Evolutionary conservation across 2,888 invertebrate species (phyloP), one percentile per base, ranked within the genome.

Genomic region (Tetheella fluctuosa): DNA sequence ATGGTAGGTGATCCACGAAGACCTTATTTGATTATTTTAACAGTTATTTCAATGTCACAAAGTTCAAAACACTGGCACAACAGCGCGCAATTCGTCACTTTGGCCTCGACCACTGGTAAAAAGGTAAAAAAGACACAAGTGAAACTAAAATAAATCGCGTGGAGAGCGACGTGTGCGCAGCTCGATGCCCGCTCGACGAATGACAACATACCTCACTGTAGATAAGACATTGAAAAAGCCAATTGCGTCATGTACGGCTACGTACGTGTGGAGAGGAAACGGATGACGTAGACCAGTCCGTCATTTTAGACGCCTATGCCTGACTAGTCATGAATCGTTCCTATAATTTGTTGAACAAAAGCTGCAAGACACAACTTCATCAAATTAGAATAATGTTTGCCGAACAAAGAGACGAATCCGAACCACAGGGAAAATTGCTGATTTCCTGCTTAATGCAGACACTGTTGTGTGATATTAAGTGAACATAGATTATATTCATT

Each of bases 181-280:
- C 88, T 81, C 88, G 79, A 74, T 86, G 87, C 74, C 78, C 89
- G 84, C 90, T 87, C 88, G 85, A 73, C 86, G 91, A 92, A 87
- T 91, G 92, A 91, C 91, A 90, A 89, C 90, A 90, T 85, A 88
- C 88, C 86, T 88, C 88, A 81, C 84, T 82, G 88, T 87, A 91
- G 91, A 91, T 92, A 92, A 92, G 92, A 91, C 92, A 91, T 92
- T 92, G 92, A 92, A 92, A 92, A 91, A 90, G 89, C 90, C 90
- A 91, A 91, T 91, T 92, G 92, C 92, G 92, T 92, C 92, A 91
- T 89, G 86, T 89, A 87, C 90, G 81, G 84, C 91, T 89, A 91
- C 91, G 89, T 91, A 91, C 91, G 88, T 81, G 85, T 83, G 74
- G 86, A 86, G 89, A 90, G 89, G 90, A 90, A 91, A 79, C 89